Evolutionary conservation across 35 echinoderm and acorn worm species (phyloP), one percentile per base, ranked within the genome.

Genomic region (Stichopus chloronotus): DNA sequence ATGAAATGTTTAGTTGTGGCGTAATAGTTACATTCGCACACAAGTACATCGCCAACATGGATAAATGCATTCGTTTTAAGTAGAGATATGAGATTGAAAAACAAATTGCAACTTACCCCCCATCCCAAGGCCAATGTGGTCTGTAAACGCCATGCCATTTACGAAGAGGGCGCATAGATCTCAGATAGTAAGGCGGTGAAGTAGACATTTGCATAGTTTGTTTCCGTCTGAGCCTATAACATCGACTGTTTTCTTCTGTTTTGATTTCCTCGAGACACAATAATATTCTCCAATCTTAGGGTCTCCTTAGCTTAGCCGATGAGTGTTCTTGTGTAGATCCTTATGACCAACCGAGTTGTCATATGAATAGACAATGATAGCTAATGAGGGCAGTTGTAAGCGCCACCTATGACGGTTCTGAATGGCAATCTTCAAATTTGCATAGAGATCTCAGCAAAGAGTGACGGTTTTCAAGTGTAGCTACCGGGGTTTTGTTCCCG

Each of bases 111-210:
- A 53, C 78, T 52, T 85, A 58, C 82, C 82, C 22, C 17, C 57
- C 82, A 58, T 85, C 82, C 82, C 82, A 85, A 57, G 82, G 82
- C 82, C 82, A 85, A 43, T 43, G 30, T 21, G 82, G 82, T 58
- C 82, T 53, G 20, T 58, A 56, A 14, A 59, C 82, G 55, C 82
- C 82, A 4, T 85, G 55, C 82, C 82, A 58, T 21, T 85, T 85
- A 9, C 58, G 57, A 21, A 55, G 57, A 23, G 55, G 82, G 55
- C 82, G 82, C 55, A n/a, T 22, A 23, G 82, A 85, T 85, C 82
- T 85, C 57, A 57, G 14, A 85, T 58, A 85, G 22, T 59, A 85
- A 21, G 82, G 82, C 55, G 82, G 82, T 85, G 82, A 85, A 5
- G 82, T 58, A n/a, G 82, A 85, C 82, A 58, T 85, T 58, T 85